Conservation (phyloP, 2,113 vertebrate species). For the Trogon melanurus region DNA sequence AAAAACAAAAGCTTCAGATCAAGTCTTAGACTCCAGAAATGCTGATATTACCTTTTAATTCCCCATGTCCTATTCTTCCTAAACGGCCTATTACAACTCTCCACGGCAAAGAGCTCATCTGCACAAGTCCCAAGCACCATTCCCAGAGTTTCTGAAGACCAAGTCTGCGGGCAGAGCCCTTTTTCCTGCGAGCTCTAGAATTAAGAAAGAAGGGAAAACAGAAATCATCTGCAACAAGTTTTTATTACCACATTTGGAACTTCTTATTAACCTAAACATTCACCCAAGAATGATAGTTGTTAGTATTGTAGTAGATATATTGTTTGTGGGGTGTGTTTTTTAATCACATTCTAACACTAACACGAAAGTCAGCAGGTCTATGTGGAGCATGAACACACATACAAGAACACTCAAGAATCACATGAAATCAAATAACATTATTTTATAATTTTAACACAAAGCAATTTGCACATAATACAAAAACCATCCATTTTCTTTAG, state of each 20-base stretch:
- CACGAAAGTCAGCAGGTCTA: not conserved
- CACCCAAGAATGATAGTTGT: accelerated
- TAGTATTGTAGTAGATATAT: not conserved
- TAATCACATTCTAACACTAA: not conserved
- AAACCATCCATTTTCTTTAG: not conserved
- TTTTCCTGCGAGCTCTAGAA: conserved; percentile 94
- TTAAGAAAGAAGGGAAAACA: not conserved
- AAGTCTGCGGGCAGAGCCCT: conserved; percentile 94
- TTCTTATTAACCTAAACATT: not conserved
- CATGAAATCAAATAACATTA: not conserved
- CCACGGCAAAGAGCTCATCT: conserved; percentile 98
- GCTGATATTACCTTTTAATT: conserved; percentile 87
- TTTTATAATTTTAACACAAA: not conserved
- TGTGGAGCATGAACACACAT: not conserved
- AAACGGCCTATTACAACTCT: conserved; percentile 97
- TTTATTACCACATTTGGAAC: not conserved
- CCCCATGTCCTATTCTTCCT: conserved; percentile 96
- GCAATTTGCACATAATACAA: not conserved
- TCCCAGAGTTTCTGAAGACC: conserved; percentile 98
- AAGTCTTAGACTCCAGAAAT: not conserved
- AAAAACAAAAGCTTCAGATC: not conserved
- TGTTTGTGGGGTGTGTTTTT: not conserved
- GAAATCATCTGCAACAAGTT: not conserved
- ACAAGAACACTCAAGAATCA: not conserved
- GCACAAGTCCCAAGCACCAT: conserved; percentile 95